A percentile compares a stretch with the other conserved stretches of the same genome.
These are phyloP conservation scores for Podarcis muralis DNA, from an alignment of 2,113 vertebrate species.

Conservation along the genomic window DNA sequence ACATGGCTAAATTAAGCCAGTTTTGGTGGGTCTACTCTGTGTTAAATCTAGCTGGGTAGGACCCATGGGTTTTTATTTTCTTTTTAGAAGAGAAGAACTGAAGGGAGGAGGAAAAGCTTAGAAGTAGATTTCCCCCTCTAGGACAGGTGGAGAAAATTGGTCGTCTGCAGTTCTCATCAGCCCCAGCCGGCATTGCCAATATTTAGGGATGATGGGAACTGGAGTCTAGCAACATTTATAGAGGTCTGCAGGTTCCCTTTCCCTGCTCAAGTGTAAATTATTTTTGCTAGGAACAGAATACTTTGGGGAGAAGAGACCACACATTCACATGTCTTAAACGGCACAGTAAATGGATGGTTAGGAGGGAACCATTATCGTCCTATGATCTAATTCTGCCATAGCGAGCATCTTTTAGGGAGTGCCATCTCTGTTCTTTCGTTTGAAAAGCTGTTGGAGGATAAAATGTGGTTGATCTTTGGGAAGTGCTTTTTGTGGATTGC, in stretches of 20 bases:
- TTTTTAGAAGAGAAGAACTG: neutral
- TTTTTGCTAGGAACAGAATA: neutral
- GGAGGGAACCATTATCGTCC: too few relatives aligned
- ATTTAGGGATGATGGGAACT: too few relatives aligned
- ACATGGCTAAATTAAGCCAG: too few relatives aligned
- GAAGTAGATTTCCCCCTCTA: neutral
- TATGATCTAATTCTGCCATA: neutral
- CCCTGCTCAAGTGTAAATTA: too few relatives aligned
- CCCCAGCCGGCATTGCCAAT: too few relatives aligned
- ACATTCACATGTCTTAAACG: neutral
- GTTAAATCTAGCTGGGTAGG: too few relatives aligned
- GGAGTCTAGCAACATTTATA: too few relatives aligned
- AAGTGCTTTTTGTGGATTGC: slow-evolving; percentile 32
- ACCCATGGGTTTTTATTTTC: neutral
- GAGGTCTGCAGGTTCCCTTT: too few relatives aligned
- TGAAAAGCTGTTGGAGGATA: neutral
- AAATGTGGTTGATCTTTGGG: slow-evolving; percentile 20
- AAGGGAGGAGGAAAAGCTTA: neutral
- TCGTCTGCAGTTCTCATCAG: too few relatives aligned
- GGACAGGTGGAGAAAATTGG: too few relatives aligned
- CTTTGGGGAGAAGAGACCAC: neutral
- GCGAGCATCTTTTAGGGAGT: neutral
- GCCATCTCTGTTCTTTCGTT: neutral
- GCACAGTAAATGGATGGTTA: neutral
- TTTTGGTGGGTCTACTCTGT: too few relatives aligned